Conservation (phyloP, 2,797 vertebrate species). For the Chrysocyon brachyurus region DNA sequence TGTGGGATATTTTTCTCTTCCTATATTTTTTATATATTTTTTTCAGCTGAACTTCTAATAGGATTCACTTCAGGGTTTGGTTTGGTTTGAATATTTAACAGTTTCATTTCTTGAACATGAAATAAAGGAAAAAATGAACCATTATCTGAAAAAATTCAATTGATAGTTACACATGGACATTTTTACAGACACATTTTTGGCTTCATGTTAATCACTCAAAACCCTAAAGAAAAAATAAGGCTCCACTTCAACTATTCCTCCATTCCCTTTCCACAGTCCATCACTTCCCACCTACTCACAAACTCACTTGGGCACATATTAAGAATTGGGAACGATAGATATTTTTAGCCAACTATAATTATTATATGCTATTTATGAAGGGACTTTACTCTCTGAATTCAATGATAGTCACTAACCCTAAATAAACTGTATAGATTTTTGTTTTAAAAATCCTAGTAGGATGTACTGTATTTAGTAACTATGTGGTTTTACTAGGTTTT, state of each 20-base stretch:
- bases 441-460: constrained; percentile 71
- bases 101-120: not conserved
- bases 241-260: not conserved
- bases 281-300: not conserved
- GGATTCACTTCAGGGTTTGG: constrained; percentile 27
- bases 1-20: not conserved
- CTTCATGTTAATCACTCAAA: not conserved
- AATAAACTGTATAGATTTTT: constrained; percentile 77
- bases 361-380: constrained; percentile 54
- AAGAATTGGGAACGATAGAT: constrained; percentile 49
- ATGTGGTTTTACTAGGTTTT: constrained; percentile 88
- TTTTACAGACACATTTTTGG: constrained; percentile 8
- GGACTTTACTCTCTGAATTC: constrained; percentile 65
- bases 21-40: not conserved
- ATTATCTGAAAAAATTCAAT: not conserved
- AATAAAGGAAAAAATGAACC: constrained; percentile 16
- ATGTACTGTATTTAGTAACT: constrained; percentile 82
- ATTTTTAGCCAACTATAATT: constrained; percentile 54
- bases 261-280: not conserved
- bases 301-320: not conserved
- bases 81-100: constrained; percentile 22
- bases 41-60: constrained; percentile 46
- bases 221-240: not conserved
- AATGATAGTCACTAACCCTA: constrained; percentile 75
- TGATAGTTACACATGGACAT: not conserved